Evolutionary conservation across 2,113 vertebrate genomes (phyloP), one percentile per base, ranked within the genome.

Genomic region (Odocoileus hemionus): DNA sequence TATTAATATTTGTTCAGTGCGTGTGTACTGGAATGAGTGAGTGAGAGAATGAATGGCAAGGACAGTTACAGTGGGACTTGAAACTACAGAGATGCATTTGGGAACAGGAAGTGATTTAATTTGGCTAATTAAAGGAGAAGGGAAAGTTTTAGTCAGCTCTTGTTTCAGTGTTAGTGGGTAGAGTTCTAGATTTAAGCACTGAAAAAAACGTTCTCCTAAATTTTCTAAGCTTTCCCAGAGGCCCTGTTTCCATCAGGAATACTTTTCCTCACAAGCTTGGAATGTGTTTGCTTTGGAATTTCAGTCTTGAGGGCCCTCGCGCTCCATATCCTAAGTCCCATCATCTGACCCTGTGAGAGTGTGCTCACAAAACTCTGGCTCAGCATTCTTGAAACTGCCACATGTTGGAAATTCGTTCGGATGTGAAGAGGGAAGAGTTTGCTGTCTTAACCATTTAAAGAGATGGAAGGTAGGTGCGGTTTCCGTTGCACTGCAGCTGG

Each of bases 301-400:
- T 86, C 82, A 43, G 0, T 57, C 17, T 28, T 28, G 33, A 12
- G 25, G 14, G 17, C 8, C 3, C 0, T 54, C 9, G 30, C 7
- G 0, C 39, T 92, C 78, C 17, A 2, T 78, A 21, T 45, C 97
- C 94, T 52, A 67, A 91, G 86, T 60, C 82, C 74, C 33, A 7
- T 88, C 6, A 33, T 74, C 25, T 11, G 30, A 13, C 45, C 36
- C 2, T 57, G 10, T 83, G 17, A 76, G 67, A 43, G 6, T 54
- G 70, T 79, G n/a, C 70, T 89, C 25, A 45, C 17, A 4, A 76
- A 55, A 60, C 55, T 93, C 28, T 14, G 17, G 23, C 67, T 91
- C 39, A 36, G 0, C 5, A 33, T 52, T 15, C 17, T 23, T 12
- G 45, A 80, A 80, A 45, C 17, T 17, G 61, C 10, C 33, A 17